phyloP scores from a whole-genome alignment of 2,113 vertebrate genomes.

The Cranoglanis bouderius region DNA sequence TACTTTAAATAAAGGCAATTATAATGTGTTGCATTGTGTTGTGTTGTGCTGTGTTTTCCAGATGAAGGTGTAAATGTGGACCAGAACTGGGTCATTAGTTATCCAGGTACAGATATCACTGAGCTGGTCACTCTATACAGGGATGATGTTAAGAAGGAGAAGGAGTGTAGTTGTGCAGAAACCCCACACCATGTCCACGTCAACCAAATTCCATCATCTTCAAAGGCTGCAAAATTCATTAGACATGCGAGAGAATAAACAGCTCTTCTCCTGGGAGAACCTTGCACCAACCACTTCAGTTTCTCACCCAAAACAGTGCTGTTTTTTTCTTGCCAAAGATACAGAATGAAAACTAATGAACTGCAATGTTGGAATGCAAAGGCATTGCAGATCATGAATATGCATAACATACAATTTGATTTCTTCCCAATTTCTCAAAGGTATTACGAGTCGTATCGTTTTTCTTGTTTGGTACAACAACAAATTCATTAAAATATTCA shows the following conservation, averaged over 20 bases:
- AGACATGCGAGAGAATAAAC: constrained; percentile 69
- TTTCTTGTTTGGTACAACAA: background rate
- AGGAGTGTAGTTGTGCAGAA: background rate
- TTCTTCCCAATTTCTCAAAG: background rate
- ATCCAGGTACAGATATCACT: background rate
- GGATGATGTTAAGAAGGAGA: background rate
- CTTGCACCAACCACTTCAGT: constrained; percentile 61
- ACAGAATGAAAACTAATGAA: constrained; percentile 9
- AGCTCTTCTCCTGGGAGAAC: constrained; percentile 65
- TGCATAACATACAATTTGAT: background rate
- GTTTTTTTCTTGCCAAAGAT: background rate
- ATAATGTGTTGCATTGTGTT: background rate
- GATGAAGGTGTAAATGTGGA: background rate
- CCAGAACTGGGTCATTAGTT: background rate
- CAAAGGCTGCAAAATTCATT: constrained; percentile 67
- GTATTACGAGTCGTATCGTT: background rate
- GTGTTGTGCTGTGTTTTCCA: background rate
- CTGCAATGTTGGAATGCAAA: background rate
- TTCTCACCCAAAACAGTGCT: constrained; percentile 11
- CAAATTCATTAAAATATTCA: background rate
- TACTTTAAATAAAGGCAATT: background rate
- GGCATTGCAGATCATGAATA: background rate
- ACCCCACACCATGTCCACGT: constrained; percentile 51
- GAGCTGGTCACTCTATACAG: background rate
- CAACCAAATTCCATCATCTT: constrained; percentile 72